Percentiles rank a stretch among this genome's conserved stretches.
phyloP scores from a whole-genome alignment of 2,797 vertebrate species.

The Alectoris magna region DNA sequence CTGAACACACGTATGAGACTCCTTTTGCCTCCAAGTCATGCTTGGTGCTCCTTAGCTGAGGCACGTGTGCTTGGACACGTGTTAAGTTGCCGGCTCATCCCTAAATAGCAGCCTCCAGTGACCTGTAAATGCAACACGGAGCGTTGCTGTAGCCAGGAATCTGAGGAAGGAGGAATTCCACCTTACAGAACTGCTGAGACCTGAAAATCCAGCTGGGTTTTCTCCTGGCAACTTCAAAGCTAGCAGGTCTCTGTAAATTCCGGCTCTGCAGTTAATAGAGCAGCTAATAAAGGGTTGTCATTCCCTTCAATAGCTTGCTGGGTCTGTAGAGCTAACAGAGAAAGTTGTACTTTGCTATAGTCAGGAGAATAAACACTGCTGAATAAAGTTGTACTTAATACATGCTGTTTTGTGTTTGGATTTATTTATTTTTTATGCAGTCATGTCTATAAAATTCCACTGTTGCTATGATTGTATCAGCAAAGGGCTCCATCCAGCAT shows the following conservation, averaged over 20 bases:
- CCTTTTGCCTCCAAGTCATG: not conserved
- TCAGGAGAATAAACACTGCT: not conserved
- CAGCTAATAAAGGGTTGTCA: not conserved
- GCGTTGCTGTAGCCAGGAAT: conserved; percentile 10
- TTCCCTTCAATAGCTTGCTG: not conserved
- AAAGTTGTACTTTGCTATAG: not conserved
- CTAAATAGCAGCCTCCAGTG: conserved; percentile 29
- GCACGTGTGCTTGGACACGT: accelerated
- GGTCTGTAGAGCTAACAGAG: not conserved
- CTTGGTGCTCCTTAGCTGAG: not conserved
- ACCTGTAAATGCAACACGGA: not conserved
- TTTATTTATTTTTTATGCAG: not conserved
- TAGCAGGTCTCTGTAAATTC: not conserved
- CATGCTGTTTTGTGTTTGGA: no score
- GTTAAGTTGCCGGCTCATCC: conserved; percentile 38
- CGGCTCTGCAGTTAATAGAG: not conserved
- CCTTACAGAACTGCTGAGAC: conserved; percentile 9
- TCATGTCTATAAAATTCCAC: not conserved
- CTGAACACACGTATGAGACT: not conserved
- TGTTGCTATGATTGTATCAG: not conserved
- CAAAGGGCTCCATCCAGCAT: not conserved
- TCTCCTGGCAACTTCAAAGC: conserved; percentile 36
- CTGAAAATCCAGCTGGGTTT: conserved; percentile 32
- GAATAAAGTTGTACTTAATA: not conserved
- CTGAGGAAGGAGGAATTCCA: conserved; percentile 50